phyloP scores from a whole-genome alignment of 2,888 invertebrate genomes.

The Synergus umbraculus region DNA sequence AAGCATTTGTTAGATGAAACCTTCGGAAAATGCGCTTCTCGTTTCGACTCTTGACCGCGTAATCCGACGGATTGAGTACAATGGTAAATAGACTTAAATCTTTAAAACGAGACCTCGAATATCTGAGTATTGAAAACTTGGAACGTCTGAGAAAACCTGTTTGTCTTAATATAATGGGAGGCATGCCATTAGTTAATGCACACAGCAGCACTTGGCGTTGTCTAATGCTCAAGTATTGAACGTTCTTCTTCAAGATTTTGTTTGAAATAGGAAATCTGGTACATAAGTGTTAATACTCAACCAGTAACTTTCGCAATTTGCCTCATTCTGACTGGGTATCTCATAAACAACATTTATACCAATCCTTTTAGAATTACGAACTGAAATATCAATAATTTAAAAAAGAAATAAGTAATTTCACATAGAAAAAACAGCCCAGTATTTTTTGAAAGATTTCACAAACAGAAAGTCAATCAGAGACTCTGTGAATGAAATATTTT shows the following conservation, averaged over 20 bases:
- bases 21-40: slow-evolving; percentile 1
- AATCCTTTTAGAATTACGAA: background rate
- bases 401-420: background rate
- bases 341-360: slow-evolving; percentile 16
- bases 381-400: background rate
- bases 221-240: slow-evolving; percentile 35
- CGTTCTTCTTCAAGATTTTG: slow-evolving; percentile 30
- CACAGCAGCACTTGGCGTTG: slow-evolving; percentile 44
- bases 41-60: slow-evolving; percentile 34
- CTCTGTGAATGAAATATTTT: background rate
- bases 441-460: background rate
- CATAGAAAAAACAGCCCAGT: background rate
- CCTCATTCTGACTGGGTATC: slow-evolving; percentile 1
- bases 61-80: slow-evolving; percentile 38
- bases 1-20: slow-evolving; percentile 23
- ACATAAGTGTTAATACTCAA: slow-evolving; percentile 30
- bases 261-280: slow-evolving; percentile 31
- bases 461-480: slow-evolving; percentile 22
- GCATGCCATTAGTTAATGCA: slow-evolving; percentile 45
- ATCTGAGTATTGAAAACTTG: slow-evolving; percentile 26
- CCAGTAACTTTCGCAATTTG: slow-evolving; percentile 31
- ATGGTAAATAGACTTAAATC: slow-evolving; percentile 32
- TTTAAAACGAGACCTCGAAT: slow-evolving; percentile 32
- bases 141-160: slow-evolving; percentile 36
- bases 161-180: slow-evolving; percentile 45